Conservation (phyloP, 2,113 vertebrate species). For the Xiphophorus maculatus region DNA sequence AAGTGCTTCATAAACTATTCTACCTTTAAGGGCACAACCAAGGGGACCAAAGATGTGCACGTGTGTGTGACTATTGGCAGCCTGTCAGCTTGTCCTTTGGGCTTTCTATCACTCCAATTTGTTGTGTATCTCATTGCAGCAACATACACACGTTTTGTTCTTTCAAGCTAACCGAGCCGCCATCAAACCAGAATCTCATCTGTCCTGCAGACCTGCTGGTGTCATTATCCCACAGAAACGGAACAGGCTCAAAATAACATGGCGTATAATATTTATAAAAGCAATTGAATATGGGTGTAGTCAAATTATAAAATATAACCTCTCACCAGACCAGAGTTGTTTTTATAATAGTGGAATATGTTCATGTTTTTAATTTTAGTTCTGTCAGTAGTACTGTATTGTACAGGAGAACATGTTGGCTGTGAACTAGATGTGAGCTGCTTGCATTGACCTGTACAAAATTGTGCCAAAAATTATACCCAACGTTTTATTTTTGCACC, state of each 20-base stretch:
- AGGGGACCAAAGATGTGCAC: conserved; percentile 47
- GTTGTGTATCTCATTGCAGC: conserved; percentile 8
- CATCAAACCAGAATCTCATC: conserved; percentile 10
- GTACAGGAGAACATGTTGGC: neutral
- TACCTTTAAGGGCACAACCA: conserved; percentile 50
- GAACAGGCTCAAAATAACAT: too few relatives aligned
- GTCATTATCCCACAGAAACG: neutral
- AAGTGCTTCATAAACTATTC: conserved; percentile 58
- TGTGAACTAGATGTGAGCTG: neutral
- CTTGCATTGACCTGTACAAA: neutral
- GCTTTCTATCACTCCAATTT: conserved; percentile 19
- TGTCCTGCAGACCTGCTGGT: conserved; percentile 1
- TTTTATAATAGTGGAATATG: neutral
- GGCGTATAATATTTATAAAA: neutral
- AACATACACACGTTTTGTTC: conserved; percentile 1
- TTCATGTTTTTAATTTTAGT: neutral
- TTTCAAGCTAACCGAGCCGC: neutral
- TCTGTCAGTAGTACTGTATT: neutral
- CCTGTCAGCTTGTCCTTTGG: conserved; percentile 31
- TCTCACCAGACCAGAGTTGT: neutral
- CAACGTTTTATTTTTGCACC: neutral
- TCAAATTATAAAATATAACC: neutral
- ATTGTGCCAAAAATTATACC: neutral
- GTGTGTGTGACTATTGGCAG: neutral
- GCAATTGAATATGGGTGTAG: neutral